Evolutionary conservation across 2,888 invertebrate genomes (phyloP), one percentile per base, ranked within the genome.

Genomic region (Trichopoda pennipes): DNA sequence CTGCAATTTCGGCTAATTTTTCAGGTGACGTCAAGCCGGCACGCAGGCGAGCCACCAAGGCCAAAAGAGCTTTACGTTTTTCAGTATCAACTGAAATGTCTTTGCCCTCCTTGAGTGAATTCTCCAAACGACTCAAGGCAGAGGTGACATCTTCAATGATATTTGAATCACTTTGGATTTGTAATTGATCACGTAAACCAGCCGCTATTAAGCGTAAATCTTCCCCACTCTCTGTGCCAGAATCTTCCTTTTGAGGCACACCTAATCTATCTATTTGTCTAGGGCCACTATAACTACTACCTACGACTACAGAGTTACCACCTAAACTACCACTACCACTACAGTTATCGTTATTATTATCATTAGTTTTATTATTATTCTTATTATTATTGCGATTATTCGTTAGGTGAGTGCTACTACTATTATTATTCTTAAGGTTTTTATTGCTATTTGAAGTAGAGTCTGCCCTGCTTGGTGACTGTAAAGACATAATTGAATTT

Each of bases 121-220:
- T 94, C 85, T 96, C 94, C 80, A 97, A 92, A 56, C 95, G 94
- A 75, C 93, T 93, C 42, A 97, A 92, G 35, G 96, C 96, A 85
- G 94, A 93, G 76, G 96, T 94, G 77, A 96, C 95, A 89, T 97
- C 97, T 32, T 94, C 93, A 55, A 95, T 92, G 10, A 95, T 93
- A 86, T 94, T 92, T 49, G 94, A 93, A 82, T 94, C 94, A 72
- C 88, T 88, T 88, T 93, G 93, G 84, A 92, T 90, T 87, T 94
- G 93, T 85, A 93, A 89, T 64, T 93, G 92, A 85, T 92, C 91
- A 60, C 91, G 89, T 49, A 93, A 87, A 32, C 93, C 93, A 49
- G 92, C 92, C 4, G 91, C 92, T 84, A 93, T 90, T 58, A 92
- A 89, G 6, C 94, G 92, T 85, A 94, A 91, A 90, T 95, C 95